These are phyloP conservation scores for Danaus melanippus DNA, from an alignment of 1,140 invertebrate species.

Conservation along the genomic window DNA sequence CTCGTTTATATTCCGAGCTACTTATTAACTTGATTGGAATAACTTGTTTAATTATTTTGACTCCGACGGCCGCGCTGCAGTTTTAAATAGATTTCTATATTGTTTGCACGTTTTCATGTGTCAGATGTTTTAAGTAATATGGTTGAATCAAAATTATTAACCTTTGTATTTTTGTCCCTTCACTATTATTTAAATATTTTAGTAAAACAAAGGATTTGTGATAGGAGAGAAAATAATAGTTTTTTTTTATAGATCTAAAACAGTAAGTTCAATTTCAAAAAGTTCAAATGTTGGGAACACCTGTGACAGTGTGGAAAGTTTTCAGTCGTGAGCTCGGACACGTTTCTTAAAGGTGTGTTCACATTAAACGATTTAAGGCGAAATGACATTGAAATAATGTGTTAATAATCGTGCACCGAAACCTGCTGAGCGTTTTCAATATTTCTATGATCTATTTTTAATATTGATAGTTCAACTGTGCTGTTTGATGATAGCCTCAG, in stretches of 20 bases:
- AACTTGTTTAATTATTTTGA: constrained; percentile 10
- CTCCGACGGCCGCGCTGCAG: constrained; percentile 6
- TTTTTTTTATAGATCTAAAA: constrained; percentile 23
- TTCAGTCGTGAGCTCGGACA: constrained; percentile 33
- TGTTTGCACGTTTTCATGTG: constrained; percentile 2
- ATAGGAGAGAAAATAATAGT: no score
- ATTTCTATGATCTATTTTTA: no score
- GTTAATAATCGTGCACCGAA: no score
- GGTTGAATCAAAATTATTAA: no score
- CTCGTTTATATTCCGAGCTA: constrained; percentile 25
- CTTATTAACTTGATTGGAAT: constrained; percentile 22
- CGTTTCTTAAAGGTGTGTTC: not conserved
- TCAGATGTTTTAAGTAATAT: no score
- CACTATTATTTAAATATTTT: no score
- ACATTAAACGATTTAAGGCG: not conserved
- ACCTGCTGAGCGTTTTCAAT: no score
- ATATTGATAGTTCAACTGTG: no score
- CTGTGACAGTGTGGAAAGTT: constrained; percentile 54
- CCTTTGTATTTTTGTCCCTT: no score
- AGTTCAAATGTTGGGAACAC: constrained; percentile 39
- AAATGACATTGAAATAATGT: no score
- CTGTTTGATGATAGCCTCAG: no score
- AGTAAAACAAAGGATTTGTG: no score
- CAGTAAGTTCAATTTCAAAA: constrained; percentile 37
- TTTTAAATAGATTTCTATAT: constrained; percentile 14